A percentile compares a stretch with the other conserved stretches of the same genome.
These are phyloP conservation scores for Acanthurus lineatus DNA, from an alignment of 2,797 vertebrate species.

Conservation along the genomic window DNA sequence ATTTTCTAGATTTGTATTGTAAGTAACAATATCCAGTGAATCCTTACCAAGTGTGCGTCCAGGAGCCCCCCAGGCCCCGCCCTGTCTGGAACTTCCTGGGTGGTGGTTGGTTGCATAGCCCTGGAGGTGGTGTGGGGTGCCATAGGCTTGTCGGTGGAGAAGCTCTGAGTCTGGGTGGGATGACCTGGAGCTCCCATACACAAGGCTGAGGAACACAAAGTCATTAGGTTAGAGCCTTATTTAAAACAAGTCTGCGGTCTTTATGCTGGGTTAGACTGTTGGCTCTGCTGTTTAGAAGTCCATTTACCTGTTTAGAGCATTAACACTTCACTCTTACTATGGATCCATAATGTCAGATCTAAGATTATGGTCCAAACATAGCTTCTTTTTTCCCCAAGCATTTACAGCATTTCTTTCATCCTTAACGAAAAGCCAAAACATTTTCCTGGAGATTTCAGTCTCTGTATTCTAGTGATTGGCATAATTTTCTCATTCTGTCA, in stretches of 20 bases:
- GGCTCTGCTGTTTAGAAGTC: not conserved
- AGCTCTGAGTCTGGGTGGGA: constrained; percentile 93
- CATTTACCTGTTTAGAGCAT: not conserved
- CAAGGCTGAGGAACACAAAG: constrained; percentile 83
- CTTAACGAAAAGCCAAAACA: not conserved
- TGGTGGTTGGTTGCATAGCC: constrained; percentile 94
- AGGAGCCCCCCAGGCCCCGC: constrained; percentile 81
- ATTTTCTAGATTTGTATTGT: not conserved
- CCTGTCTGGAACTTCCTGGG: constrained; percentile 87
- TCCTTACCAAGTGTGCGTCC: constrained; percentile 83
- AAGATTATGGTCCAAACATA: not conserved
- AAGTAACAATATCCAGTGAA: constrained; percentile 1
- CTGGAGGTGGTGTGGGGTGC: constrained; percentile 91
- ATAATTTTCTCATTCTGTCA: too few relatives aligned
- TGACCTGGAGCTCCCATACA: constrained; percentile 93
- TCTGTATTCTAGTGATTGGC: not conserved
- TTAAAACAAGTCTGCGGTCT: not conserved
- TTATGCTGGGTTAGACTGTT: not conserved
- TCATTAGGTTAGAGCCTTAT: not conserved
- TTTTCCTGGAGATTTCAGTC: too few relatives aligned
- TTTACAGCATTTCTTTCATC: not conserved
- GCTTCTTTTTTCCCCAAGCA: too few relatives aligned
- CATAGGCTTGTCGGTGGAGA: constrained; percentile 92
- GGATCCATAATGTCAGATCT: not conserved
- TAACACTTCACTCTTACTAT: not conserved